phyloP scores from a whole-genome alignment of 2,888 invertebrate species.

The Mythimna impura region DNA sequence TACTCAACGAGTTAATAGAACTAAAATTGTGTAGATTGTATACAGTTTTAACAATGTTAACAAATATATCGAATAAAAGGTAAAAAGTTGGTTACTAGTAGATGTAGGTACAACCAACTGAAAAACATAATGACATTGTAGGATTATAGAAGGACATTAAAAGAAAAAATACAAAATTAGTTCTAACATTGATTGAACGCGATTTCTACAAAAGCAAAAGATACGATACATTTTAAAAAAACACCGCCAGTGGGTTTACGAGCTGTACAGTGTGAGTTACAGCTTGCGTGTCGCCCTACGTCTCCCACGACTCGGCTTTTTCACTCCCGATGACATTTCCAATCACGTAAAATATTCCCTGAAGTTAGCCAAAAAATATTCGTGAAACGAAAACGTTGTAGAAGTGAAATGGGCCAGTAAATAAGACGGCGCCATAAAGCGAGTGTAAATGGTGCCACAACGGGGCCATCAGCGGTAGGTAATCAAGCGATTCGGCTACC shows the following conservation, averaged over 20 bases:
- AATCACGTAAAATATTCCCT: constrained; percentile 52
- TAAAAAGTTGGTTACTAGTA: background rate
- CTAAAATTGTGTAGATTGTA: no score
- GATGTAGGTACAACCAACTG: no score
- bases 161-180: constrained; percentile 18
- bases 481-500: constrained; percentile 47
- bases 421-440: constrained; percentile 49
- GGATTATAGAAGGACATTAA: background rate
- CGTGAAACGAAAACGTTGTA: constrained; percentile 43
- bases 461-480: constrained; percentile 47
- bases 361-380: constrained; percentile 35
- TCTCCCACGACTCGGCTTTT: constrained; percentile 24
- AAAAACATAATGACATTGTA: background rate
- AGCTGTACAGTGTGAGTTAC: constrained; percentile 24
- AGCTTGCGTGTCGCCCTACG: constrained; percentile 33
- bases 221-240: constrained; percentile 7
- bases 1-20: no score
- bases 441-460: constrained; percentile 40
- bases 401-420: constrained; percentile 41
- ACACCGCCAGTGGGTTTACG: constrained; percentile 5
- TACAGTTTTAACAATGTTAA: no score
- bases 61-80: no score
- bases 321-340: constrained; percentile 30
- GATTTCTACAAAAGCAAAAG: constrained; percentile 21
- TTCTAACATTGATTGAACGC: constrained; percentile 40